Conservation (phyloP, 2,888 invertebrate genomes). For the Campoplex capitator region DNA sequence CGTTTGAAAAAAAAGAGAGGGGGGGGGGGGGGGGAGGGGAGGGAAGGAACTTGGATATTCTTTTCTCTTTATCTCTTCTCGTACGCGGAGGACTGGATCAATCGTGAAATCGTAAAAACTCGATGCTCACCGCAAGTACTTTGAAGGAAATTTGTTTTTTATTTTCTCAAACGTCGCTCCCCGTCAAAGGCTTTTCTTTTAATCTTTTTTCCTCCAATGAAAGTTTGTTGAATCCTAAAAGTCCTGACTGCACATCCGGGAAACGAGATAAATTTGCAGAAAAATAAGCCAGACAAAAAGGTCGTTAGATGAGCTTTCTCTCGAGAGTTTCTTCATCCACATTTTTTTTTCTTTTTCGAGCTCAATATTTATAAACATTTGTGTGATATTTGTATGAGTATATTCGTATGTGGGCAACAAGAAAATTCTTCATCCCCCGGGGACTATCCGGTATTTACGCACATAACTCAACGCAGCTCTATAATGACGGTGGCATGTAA, state of each 20-base stretch:
- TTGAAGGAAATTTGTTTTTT: too few species aligned
- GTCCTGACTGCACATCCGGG: neutral
- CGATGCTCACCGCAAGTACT: neutral
- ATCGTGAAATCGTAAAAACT: slow-evolving; percentile 30
- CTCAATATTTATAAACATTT: neutral
- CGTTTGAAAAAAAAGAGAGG: slow-evolving; percentile 17
- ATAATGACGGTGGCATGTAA: slow-evolving; percentile 51
- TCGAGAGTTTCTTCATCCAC: slow-evolving; percentile 4
- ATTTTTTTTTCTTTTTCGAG: neutral
- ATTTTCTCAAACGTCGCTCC: neutral
- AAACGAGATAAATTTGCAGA: slow-evolving; percentile 21
- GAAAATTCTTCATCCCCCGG: slow-evolving; percentile 48
- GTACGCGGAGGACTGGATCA: slow-evolving; percentile 60
- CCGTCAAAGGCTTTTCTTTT: too few species aligned
- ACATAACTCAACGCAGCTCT: slow-evolving; percentile 51
- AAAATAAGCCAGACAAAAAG: slow-evolving; percentile 10
- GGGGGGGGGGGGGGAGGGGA: neutral
- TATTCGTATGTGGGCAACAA: neutral
- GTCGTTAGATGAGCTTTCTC: slow-evolving; percentile 37
- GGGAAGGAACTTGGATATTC: slow-evolving; percentile 41
- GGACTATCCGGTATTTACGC: slow-evolving; percentile 58
- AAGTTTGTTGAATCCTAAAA: neutral
- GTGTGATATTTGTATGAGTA: neutral
- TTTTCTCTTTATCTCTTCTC: slow-evolving; percentile 19
- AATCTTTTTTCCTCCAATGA: neutral